Evolutionary conservation across 2,888 invertebrate genomes (phyloP).

Genomic region (Pyrochroa serraticornis): DNA sequence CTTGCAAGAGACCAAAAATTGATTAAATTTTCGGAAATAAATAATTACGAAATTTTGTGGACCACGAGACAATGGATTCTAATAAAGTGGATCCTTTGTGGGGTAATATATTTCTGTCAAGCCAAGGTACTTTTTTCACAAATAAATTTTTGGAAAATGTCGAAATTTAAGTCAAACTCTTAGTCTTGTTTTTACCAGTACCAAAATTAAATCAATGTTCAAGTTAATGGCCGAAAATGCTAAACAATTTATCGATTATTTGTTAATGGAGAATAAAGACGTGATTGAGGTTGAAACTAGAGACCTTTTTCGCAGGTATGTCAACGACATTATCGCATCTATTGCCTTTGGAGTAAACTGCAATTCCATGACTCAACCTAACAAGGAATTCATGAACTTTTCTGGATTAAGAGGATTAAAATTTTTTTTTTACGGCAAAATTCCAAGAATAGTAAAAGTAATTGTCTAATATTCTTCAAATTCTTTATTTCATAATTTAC

Average conservation of each 20-base stretch:
- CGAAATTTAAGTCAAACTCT: conserved; percentile 55
- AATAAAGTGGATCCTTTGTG: too few species aligned
- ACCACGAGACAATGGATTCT: too few species aligned
- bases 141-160: too few species aligned
- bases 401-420: conserved; percentile 22
- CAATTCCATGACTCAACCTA: conserved; percentile 61
- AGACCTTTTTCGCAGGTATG: conserved; percentile 60
- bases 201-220: conserved; percentile 49
- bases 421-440: background rate
- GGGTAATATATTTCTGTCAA: too few species aligned
- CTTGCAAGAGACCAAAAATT: too few species aligned
- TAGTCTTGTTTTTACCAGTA: conserved; percentile 51
- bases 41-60: too few species aligned
- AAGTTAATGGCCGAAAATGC: conserved; percentile 39
- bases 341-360: conserved; percentile 63
- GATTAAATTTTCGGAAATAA: too few species aligned
- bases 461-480: too few species aligned
- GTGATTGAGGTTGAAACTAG: conserved; percentile 36
- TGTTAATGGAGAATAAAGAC: conserved; percentile 33
- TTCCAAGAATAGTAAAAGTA: background rate
- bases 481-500: too few species aligned
- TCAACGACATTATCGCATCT: conserved; percentile 66
- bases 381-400: conserved; percentile 61
- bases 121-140: too few species aligned
- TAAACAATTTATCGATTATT: conserved; percentile 34